Evolutionary conservation across 2,113 vertebrate genomes (phyloP).

Genomic region (Anser brachyrhynchus): DNA sequence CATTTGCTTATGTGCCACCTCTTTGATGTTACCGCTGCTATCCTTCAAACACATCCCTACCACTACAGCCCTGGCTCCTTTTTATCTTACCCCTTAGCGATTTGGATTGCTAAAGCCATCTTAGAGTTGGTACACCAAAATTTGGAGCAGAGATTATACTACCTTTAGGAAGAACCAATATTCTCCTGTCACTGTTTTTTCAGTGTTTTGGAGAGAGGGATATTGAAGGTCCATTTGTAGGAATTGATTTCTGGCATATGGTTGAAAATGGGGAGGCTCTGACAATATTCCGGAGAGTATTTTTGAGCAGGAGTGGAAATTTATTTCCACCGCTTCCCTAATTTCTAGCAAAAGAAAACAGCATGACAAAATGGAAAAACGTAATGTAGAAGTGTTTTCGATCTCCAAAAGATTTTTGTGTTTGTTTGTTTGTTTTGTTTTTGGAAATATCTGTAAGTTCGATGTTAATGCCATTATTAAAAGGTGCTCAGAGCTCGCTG

Average conservation of each 20-base stretch:
- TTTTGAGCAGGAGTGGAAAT: neutral
- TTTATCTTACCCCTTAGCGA: neutral
- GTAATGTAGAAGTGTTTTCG: neutral
- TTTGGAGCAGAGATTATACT: neutral
- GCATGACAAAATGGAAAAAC: neutral
- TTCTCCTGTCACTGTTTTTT: neutral
- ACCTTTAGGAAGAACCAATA: neutral
- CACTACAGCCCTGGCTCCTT: neutral
- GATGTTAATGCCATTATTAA: neutral
- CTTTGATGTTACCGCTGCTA: neutral
- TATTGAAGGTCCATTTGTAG: neutral
- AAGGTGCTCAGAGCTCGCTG: neutral
- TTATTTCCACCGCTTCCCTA: neutral
- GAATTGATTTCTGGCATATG: neutral
- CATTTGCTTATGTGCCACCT: neutral
- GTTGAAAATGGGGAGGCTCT: neutral
- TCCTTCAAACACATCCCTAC: neutral
- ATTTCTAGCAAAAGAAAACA: neutral
- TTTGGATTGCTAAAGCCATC: neutral
- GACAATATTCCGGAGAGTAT: neutral
- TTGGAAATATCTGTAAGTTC: neutral
- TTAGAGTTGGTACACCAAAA: neutral
- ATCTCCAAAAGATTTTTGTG: neutral
- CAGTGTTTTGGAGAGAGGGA: neutral
- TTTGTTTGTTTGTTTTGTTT: too few species aligned